These are phyloP conservation scores for Barbus barbus DNA, from an alignment of 2,113 vertebrate genomes.

Conservation along the genomic window DNA sequence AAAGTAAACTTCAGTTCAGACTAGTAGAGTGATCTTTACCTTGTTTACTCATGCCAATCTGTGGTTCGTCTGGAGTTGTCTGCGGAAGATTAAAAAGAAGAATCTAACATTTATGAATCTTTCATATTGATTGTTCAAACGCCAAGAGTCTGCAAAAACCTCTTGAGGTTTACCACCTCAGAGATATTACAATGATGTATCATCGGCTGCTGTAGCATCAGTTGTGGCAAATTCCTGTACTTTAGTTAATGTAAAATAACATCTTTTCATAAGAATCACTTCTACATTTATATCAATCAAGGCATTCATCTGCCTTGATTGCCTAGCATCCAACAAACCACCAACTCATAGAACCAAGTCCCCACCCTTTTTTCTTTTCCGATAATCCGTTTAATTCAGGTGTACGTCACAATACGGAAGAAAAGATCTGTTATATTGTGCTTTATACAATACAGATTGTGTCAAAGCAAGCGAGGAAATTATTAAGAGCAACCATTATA, in stretches of 20 bases:
- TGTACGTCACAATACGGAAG: not conserved
- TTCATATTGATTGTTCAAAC: not conserved
- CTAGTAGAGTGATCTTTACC: slow-evolving; percentile 3
- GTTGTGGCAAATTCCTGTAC: not conserved
- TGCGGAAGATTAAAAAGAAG: not conserved
- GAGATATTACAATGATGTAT: not conserved
- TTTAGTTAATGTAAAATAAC: not conserved
- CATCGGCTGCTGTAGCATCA: not conserved
- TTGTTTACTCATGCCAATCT: slow-evolving; percentile 14
- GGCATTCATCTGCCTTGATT: not conserved
- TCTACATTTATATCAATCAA: not conserved
- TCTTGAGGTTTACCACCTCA: too few relatives aligned
- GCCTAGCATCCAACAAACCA: not conserved
- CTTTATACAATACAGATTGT: too few relatives aligned
- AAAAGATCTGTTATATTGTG: too few relatives aligned
- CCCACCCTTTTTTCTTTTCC: not conserved
- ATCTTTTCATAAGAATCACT: not conserved
- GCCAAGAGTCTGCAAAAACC: not conserved
- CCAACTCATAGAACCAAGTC: not conserved
- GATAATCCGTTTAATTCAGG: not conserved
- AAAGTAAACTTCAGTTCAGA: not conserved
- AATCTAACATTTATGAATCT: not conserved
- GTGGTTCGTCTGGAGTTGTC: not conserved
- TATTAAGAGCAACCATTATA: too few relatives aligned
- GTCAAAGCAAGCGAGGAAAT: too few relatives aligned